Conservation (phyloP, 2,888 invertebrate genomes). For the Phyto melanocephala region DNA sequence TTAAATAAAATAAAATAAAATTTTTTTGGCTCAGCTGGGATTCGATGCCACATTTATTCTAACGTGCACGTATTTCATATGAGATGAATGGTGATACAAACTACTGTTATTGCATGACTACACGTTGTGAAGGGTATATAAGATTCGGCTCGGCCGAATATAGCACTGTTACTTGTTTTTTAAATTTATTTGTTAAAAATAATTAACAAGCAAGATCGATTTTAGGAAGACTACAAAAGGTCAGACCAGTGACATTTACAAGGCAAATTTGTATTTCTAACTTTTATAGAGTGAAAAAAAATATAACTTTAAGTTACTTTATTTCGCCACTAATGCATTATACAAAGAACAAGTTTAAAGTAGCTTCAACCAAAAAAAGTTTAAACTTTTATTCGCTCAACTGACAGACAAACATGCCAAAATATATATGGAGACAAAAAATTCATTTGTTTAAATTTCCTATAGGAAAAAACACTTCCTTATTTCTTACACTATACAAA, state of each 20-base stretch:
- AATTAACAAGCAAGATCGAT: no score
- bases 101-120: no score
- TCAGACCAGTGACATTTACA: neutral
- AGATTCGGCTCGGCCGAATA: neutral
- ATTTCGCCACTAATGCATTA: neutral
- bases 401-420: neutral
- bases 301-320: neutral
- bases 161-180: no score
- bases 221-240: neutral
- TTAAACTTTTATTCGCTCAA: conserved; percentile 1
- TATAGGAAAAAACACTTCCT: no score
- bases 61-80: no score
- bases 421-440: neutral
- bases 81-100: no score
- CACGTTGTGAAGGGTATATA: neutral
- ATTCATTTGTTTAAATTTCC: neutral
- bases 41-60: no score
- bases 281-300: neutral
- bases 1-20: no score
- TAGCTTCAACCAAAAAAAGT: conserved; percentile 15
- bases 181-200: no score
- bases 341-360: conserved; percentile 8
- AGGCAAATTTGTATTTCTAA: neutral
- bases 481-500: no score
- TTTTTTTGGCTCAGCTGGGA: no score